Evolutionary conservation across 1,140 invertebrate genomes (phyloP).

Genomic region (Metaphire vulgaris): DNA sequence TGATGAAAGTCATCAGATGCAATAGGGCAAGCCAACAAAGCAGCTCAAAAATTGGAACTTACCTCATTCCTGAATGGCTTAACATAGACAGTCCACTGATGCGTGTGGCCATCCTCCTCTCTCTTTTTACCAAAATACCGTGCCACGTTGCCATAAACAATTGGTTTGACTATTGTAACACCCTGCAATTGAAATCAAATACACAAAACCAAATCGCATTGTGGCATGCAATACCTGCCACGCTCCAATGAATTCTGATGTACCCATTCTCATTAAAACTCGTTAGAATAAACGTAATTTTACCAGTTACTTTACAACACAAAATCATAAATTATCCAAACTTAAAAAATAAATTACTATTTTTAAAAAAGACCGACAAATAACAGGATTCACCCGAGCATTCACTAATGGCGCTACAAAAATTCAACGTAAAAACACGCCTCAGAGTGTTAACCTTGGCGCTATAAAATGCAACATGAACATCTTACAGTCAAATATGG

Average conservation of each 20-base stretch:
- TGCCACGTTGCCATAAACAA: slow-evolving; percentile 94
- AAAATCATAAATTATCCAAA: not conserved
- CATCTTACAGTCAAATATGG: not conserved
- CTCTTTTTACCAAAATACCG: slow-evolving; percentile 92
- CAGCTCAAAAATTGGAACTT: slow-evolving; percentile 26
- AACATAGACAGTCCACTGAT: slow-evolving; percentile 97
- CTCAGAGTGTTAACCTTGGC: too few relatives aligned
- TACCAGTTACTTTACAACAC: not conserved
- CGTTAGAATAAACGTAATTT: not conserved
- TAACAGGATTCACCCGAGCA: too few relatives aligned
- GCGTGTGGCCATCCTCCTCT: slow-evolving; percentile 97
- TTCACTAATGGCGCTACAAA: too few relatives aligned
- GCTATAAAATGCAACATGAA: too few relatives aligned
- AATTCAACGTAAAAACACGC: too few relatives aligned
- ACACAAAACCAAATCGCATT: not conserved
- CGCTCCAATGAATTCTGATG: not conserved
- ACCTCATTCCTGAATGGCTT: slow-evolving; percentile 75
- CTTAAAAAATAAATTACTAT: not conserved
- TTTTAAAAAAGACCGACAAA: too few relatives aligned
- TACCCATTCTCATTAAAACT: not conserved
- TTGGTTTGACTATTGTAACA: slow-evolving; percentile 83
- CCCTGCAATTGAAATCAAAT: slow-evolving; percentile 58
- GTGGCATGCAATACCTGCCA: not conserved
- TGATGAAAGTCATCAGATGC: too few relatives aligned
- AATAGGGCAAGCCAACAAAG: too few relatives aligned